phyloP scores from a whole-genome alignment of 2,797 vertebrate species.

The Rhinophrynus dorsalis region DNA sequence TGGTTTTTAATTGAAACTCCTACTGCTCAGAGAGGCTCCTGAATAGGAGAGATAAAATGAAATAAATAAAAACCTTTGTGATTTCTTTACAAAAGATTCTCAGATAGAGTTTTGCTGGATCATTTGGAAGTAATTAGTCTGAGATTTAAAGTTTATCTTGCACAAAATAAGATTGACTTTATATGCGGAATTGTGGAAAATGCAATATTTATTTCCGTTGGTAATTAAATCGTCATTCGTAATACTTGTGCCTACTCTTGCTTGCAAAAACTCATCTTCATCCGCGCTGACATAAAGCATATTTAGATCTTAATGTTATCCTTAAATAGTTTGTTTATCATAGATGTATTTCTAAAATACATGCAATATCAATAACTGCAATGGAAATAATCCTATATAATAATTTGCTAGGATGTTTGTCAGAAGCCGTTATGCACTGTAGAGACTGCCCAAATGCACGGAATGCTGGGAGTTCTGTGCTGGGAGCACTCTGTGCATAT shows the following conservation, averaged over 20 bases:
- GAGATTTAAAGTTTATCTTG: conserved; percentile 40
- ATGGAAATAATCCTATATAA: no score
- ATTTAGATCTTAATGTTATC: not conserved
- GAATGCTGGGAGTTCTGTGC: no score
- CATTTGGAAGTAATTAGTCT: conserved; percentile 57
- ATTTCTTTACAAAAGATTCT: conserved; percentile 66
- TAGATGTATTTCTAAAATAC: not conserved
- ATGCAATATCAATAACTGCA: not conserved
- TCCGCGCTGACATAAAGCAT: not conserved
- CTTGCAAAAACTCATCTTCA: conserved; percentile 17
- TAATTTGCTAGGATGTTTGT: no score
- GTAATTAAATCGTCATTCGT: conserved; percentile 24
- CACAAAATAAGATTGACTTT: conserved; percentile 46
- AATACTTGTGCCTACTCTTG: not conserved
- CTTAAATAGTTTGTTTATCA: conserved; percentile 17
- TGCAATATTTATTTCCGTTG: conserved; percentile 27
- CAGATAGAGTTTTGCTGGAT: conserved; percentile 51
- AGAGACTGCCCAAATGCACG: no score
- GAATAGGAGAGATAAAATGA: conserved; percentile 66
- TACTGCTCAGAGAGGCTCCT: conserved; percentile 69
- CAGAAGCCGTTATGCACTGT: no score
- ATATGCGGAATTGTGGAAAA: conserved; percentile 32
- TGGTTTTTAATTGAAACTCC: conserved; percentile 82
- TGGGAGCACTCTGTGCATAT: no score
- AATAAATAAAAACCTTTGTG: conserved; percentile 55